Evolutionary conservation across 2,113 vertebrate species (phyloP), one percentile per base, ranked within the genome.

Genomic region (Beaufortia kweichowensis): DNA sequence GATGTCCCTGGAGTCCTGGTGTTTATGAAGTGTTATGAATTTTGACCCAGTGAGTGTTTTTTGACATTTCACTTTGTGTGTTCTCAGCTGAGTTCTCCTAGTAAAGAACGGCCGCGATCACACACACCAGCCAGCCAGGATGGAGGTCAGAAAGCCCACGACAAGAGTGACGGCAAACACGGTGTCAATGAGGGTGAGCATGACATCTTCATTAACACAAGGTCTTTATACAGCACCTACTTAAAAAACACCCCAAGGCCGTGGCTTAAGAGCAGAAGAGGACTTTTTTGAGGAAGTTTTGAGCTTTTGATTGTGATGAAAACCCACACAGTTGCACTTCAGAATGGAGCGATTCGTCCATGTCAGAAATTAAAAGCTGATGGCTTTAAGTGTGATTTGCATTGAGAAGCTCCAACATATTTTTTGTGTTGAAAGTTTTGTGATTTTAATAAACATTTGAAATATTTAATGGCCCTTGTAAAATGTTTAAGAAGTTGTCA

Each of bases 131-230:
- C 87, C 0, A 91, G 91, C 72, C 86, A 88, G 0, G 91, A 93
- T 0, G 82, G 86, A n/a, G 63, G 74, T 15, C 75, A 63, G 14
- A 77, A 88, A 29, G 64, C 84, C 70, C 92, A 89, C 31, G 92
- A 94, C 35, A 92, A 91, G 80, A 84, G 91, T 65, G 94, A 95
- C 46, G 92, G 92, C 84, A 95, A 93, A 39, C 91, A 87, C 73
- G 94, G 86, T 64, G 81, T 95, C 56, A 94, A 91, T 61, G 95
- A 96, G 83, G 96, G 96, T 98, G 69, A 84, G 89, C 8, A 10
- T 14, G 4, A 4, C 2, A 0, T 2, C 26, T 53, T 5, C n/a
- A 53, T 53, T 21, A 21, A 53, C 19, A 53, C 19, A 11, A 46
- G 5, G 21, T 15, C 19, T 21, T 21, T 8, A 19, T 5, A 9